These are phyloP conservation scores for Sylvilagus bachmani DNA, from an alignment of 2,113 vertebrate genomes.

Conservation along the genomic window DNA sequence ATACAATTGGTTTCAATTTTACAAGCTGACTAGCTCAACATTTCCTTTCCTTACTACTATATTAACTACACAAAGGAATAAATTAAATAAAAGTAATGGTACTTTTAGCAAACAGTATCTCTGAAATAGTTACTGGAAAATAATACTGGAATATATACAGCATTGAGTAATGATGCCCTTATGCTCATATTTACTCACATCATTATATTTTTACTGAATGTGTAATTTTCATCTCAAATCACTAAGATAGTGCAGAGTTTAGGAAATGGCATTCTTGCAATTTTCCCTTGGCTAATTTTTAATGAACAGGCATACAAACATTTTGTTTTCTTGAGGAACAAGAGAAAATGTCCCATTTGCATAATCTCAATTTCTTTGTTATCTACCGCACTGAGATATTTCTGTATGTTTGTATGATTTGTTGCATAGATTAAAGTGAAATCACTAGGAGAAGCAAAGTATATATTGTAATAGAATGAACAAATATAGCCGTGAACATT, in stretches of 20 bases:
- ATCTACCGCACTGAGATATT: constrained; percentile 20
- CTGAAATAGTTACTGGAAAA: not conserved
- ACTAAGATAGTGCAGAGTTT: not conserved
- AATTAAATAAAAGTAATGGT: not conserved
- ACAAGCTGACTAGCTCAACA: constrained; percentile 36
- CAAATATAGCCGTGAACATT: not conserved
- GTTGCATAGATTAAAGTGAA: constrained; percentile 59
- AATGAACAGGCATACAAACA: constrained; percentile 40
- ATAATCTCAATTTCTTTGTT: constrained; percentile 63
- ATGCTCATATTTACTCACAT: not conserved
- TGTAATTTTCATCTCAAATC: constrained; percentile 23
- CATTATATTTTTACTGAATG: not conserved
- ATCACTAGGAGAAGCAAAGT: constrained; percentile 20
- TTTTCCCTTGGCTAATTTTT: constrained; percentile 30
- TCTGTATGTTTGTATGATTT: constrained; percentile 59
- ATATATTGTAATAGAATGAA: constrained; percentile 49
- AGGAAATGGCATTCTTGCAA: not conserved
- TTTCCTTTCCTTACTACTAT: constrained; percentile 10
- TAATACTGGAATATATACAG: not conserved
- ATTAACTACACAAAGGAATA: constrained; percentile 31
- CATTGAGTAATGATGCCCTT: not conserved
- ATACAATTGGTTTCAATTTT: constrained; percentile 23
- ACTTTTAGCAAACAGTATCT: not conserved
- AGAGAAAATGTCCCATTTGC: constrained; percentile 62
- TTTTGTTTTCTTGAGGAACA: constrained; percentile 55